phyloP scores from a whole-genome alignment of 2,888 invertebrate species.

The Carcina quercana region DNA sequence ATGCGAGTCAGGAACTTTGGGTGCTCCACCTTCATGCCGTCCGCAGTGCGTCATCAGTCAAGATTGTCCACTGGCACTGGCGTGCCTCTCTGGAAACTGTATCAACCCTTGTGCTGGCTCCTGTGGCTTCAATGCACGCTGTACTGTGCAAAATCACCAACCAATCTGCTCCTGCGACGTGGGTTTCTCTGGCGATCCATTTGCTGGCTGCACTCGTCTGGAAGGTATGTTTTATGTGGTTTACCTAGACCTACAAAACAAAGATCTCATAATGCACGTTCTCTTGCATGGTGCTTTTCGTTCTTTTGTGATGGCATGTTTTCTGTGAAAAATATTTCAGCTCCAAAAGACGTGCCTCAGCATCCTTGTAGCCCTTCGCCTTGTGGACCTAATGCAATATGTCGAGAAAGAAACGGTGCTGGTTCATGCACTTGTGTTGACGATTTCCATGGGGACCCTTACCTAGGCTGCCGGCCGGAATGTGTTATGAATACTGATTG shows the following conservation, averaged over 20 bases:
- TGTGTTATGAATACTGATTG: conserved; percentile 87
- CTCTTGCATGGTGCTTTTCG: conserved; percentile 9
- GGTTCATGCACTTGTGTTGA: conserved; percentile 85
- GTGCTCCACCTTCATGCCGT: conserved; percentile 85
- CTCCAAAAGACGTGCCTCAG: conserved; percentile 73
- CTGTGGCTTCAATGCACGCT: conserved; percentile 85
- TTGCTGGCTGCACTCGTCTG: conserved; percentile 79
- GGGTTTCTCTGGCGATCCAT: conserved; percentile 87
- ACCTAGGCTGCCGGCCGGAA: conserved; percentile 86
- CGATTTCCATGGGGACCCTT: conserved; percentile 86
- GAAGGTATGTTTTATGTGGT: conserved; percentile 59
- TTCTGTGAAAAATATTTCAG: conserved; percentile 49
- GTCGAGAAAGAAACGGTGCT: conserved; percentile 82
- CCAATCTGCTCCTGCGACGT: conserved; percentile 83
- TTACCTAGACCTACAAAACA: neutral
- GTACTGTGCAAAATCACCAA: conserved; percentile 82
- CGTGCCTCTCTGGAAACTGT: conserved; percentile 83
- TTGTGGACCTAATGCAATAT: conserved; percentile 86
- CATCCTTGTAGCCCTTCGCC: conserved; percentile 86
- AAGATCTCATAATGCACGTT: neutral
- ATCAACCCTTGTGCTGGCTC: conserved; percentile 84
- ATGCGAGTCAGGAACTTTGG: conserved; percentile 83
- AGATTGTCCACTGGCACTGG: conserved; percentile 83
- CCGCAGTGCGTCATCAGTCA: conserved; percentile 86
- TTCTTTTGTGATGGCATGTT: conserved; percentile 18